Evolutionary conservation across 2,888 invertebrate species (phyloP).

Genomic region (Balanococcus diminutus): DNA sequence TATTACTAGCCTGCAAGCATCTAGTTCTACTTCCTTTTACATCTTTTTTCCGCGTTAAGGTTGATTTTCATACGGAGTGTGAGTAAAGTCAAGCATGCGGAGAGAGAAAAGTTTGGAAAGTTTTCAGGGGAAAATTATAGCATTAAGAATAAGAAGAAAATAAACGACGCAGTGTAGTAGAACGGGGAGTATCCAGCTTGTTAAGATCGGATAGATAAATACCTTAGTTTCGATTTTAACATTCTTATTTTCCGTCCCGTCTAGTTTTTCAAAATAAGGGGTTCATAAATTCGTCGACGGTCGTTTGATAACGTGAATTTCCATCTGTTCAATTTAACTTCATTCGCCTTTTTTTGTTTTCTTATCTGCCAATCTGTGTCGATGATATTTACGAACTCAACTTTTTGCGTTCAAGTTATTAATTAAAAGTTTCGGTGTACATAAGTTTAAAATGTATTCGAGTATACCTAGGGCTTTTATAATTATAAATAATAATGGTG

Average conservation of each 20-base stretch:
- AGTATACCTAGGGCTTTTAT: background rate
- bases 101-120: conserved; percentile 49
- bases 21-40: conserved; percentile 48
- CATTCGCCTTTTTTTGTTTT: background rate
- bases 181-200: conserved; percentile 51
- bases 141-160: conserved; percentile 52
- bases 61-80: conserved; percentile 49
- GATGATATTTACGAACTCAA: conserved; percentile 19
- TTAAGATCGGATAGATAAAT: conserved; percentile 52
- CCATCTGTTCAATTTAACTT: conserved; percentile 33
- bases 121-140: conserved; percentile 53
- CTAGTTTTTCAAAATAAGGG: conserved; percentile 45
- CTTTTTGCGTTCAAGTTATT: background rate
- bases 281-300: conserved; percentile 37
- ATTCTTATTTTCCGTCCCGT: conserved; percentile 51
- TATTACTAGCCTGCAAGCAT: conserved; percentile 51
- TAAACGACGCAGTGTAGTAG: conserved; percentile 50
- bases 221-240: conserved; percentile 53
- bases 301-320: conserved; percentile 15
- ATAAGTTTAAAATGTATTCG: background rate
- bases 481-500: background rate
- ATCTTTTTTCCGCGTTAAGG: conserved; percentile 47
- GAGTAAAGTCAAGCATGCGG: conserved; percentile 43
- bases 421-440: background rate
- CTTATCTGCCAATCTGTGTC: background rate